Percentiles rank a stretch among this genome's conserved stretches.
Evolutionary conservation across 92 coral and sea anemone species (phyloP).

Genomic region (Palythoa caribaeorum): DNA sequence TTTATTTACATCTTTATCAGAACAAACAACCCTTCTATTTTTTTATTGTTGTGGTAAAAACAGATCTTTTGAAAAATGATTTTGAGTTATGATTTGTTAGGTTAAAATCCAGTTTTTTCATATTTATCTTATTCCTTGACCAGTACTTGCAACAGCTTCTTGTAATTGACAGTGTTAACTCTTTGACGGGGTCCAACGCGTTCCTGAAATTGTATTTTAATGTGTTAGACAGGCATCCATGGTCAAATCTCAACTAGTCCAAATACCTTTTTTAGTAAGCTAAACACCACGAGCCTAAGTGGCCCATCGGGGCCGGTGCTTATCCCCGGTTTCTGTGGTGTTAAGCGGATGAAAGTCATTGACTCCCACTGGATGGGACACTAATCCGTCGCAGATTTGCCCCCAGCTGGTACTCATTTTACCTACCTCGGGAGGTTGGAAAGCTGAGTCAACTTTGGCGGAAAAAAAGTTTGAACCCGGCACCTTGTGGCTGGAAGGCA

Average conservation of each 20-base stretch:
- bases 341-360: no score
- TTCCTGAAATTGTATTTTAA: conserved; percentile 62
- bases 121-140: conserved; percentile 59
- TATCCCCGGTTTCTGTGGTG: no score
- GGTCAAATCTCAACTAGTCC: background rate
- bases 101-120: background rate
- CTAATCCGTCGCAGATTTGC: no score
- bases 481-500: no score
- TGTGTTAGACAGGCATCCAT: background rate
- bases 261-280: background rate
- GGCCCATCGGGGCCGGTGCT: no score
- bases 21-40: background rate
- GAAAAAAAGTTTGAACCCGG: no score
- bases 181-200: conserved; percentile 91
- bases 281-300: no score
- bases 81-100: background rate
- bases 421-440: no score
- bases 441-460: no score
- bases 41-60: background rate
- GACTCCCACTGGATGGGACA: no score
- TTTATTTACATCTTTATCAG: background rate
- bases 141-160: conserved; percentile 83
- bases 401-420: no score
- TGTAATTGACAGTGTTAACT: conserved; percentile 84
- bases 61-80: background rate